Evolutionary conservation across 2,113 vertebrate genomes (phyloP).

Genomic region (Triplophysa dalaica): DNA sequence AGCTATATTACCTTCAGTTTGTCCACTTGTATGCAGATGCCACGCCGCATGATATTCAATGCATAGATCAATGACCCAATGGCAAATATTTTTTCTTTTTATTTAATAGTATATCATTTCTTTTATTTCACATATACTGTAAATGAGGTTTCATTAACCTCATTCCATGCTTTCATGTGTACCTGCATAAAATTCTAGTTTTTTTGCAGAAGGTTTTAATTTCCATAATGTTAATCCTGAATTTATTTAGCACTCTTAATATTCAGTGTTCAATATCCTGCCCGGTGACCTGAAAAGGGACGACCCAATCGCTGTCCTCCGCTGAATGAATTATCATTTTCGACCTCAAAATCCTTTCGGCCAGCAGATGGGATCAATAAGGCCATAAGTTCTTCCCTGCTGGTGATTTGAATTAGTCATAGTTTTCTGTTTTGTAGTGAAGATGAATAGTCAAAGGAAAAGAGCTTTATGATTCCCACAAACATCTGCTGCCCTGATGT

Average conservation of each 20-base stretch:
- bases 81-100: not conserved
- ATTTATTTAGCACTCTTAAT: not conserved
- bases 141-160: no score
- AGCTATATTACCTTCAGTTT: not conserved
- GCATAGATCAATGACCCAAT: not conserved
- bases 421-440: slow-evolving; percentile 28
- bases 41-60: not conserved
- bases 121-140: no score
- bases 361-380: slow-evolving; percentile 32
- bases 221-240: not conserved
- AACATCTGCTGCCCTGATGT: slow-evolving; percentile 42
- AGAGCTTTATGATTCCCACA: slow-evolving; percentile 26
- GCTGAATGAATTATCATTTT: slow-evolving; percentile 7
- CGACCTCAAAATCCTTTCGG: slow-evolving; percentile 1
- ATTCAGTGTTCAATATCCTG: slow-evolving; percentile 2
- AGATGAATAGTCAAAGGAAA: slow-evolving; percentile 36
- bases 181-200: not conserved
- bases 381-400: slow-evolving; percentile 3
- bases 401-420: slow-evolving; percentile 36
- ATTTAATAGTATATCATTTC: not conserved
- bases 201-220: not conserved
- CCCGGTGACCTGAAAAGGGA: not conserved
- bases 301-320: not conserved
- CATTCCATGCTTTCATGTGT: not conserved
- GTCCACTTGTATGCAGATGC: not conserved